Evolutionary conservation across 2,888 invertebrate genomes (phyloP).

Genomic region (Torymus texanus): DNA sequence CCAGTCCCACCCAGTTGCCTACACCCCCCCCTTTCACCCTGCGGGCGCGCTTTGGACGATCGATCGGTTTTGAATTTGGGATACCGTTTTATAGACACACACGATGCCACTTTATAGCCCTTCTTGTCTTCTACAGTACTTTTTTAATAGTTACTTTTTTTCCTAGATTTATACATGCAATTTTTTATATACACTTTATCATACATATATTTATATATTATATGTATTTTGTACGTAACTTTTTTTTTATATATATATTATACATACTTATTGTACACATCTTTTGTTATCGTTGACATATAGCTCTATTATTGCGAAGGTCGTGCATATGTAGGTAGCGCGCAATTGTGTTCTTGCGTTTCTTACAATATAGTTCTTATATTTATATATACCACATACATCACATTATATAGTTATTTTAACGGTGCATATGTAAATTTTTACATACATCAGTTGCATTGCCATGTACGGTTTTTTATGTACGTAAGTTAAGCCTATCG

Average conservation of each 20-base stretch:
- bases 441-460: slow-evolving; percentile 2
- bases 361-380: not conserved
- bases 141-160: not conserved
- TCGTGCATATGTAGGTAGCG: slow-evolving; percentile 24
- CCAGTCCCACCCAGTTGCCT: not conserved
- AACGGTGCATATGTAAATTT: not conserved
- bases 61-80: slow-evolving; percentile 36
- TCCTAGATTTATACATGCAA: slow-evolving; percentile 1
- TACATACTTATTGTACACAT: not conserved
- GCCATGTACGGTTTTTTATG: not conserved
- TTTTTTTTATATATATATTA: no score
- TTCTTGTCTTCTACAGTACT: not conserved
- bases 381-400: slow-evolving; percentile 3
- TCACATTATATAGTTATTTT: not conserved
- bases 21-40: no score
- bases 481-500: no score
- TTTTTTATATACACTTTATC: slow-evolving; percentile 7
- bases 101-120: slow-evolving; percentile 7
- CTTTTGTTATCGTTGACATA: not conserved
- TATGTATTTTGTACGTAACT: no score
- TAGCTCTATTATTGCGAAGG: slow-evolving; percentile 11
- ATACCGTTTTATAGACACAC: slow-evolving; percentile 15
- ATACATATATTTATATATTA: not conserved
- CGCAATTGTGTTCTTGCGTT: slow-evolving; percentile 34
- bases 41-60: slow-evolving; percentile 9